Conservation (phyloP, 2,888 invertebrate species). For the Oxyscelio sp. region DNA sequence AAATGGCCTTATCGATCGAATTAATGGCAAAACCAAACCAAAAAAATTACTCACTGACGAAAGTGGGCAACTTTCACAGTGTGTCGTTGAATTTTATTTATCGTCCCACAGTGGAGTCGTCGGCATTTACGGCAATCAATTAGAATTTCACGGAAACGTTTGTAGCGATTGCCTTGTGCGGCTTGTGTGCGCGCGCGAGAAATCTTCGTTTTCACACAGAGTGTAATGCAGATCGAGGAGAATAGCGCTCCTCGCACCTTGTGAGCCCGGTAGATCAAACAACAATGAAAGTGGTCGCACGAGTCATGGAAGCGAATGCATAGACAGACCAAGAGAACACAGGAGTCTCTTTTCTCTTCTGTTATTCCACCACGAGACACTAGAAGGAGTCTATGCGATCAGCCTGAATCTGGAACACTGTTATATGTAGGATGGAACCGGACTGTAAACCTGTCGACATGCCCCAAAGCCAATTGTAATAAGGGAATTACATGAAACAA, state of each 20-base stretch:
- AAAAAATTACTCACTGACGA: constrained; percentile 57
- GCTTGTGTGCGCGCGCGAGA: constrained; percentile 49
- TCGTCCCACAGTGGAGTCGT: background rate
- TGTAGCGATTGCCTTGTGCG: constrained; percentile 32
- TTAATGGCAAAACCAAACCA: background rate
- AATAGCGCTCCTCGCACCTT: constrained; percentile 78
- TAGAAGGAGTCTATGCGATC: constrained; percentile 71
- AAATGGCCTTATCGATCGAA: background rate
- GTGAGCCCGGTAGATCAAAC: constrained; percentile 82
- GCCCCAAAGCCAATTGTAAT: constrained; percentile 74
- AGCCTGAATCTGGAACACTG: constrained; percentile 80
- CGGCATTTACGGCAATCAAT: constrained; percentile 45
- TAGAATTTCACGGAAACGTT: constrained; percentile 52
- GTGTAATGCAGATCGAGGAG: constrained; percentile 53
- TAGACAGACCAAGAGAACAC: constrained; percentile 58
- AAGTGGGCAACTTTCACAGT: constrained; percentile 64
- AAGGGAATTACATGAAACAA: constrained; percentile 65
- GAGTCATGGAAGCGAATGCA: constrained; percentile 74
- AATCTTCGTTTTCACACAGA: constrained; percentile 66
- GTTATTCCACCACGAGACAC: constrained; percentile 56
- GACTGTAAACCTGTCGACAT: constrained; percentile 74
- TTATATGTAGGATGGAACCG: constrained; percentile 81
- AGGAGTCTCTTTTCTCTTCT: constrained; percentile 72
- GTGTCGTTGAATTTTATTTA: constrained; percentile 35
- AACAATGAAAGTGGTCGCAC: constrained; percentile 87